Evolutionary conservation across 2,888 invertebrate species (phyloP).

Genomic region (Temnothorax rugatulus): DNA sequence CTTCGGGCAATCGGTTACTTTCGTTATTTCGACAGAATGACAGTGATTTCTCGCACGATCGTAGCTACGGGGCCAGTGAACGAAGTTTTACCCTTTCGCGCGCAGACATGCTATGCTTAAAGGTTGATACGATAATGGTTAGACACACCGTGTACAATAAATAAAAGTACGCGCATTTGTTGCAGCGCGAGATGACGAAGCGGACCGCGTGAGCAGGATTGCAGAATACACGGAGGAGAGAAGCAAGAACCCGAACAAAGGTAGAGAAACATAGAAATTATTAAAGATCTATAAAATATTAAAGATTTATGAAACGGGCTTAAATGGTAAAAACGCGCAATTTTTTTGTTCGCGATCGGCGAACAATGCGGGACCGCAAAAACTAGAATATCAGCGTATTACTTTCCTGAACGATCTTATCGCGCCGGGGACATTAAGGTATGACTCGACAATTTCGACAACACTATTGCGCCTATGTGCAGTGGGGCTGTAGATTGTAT

Average conservation of each 20-base stretch:
- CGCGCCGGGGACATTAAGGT: slow-evolving; percentile 40
- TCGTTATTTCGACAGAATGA: slow-evolving; percentile 17
- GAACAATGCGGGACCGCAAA: slow-evolving; percentile 32
- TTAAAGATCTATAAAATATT: not conserved
- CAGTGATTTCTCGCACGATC: slow-evolving; percentile 15
- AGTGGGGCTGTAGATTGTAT: slow-evolving; percentile 12
- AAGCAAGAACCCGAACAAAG: slow-evolving; percentile 80
- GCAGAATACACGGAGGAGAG: slow-evolving; percentile 71
- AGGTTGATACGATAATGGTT: slow-evolving; percentile 17
- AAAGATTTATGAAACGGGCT: not conserved
- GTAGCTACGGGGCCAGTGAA: not conserved
- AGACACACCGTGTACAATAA: slow-evolving; percentile 33
- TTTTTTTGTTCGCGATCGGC: slow-evolving; percentile 6
- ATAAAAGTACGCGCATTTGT: slow-evolving; percentile 62
- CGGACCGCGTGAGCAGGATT: slow-evolving; percentile 76
- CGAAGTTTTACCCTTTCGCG: not conserved
- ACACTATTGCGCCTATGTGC: slow-evolving; percentile 8
- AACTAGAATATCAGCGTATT: slow-evolving; percentile 37
- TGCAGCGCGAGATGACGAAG: slow-evolving; percentile 78
- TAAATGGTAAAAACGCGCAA: not conserved
- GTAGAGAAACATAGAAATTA: slow-evolving; percentile 65
- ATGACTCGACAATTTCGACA: slow-evolving; percentile 45
- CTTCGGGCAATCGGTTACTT: not conserved
- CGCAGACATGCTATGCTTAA: not conserved
- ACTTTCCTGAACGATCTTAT: slow-evolving; percentile 52